phyloP scores from a whole-genome alignment of 2,113 vertebrate genomes.

The Cercopithecus mona region DNA sequence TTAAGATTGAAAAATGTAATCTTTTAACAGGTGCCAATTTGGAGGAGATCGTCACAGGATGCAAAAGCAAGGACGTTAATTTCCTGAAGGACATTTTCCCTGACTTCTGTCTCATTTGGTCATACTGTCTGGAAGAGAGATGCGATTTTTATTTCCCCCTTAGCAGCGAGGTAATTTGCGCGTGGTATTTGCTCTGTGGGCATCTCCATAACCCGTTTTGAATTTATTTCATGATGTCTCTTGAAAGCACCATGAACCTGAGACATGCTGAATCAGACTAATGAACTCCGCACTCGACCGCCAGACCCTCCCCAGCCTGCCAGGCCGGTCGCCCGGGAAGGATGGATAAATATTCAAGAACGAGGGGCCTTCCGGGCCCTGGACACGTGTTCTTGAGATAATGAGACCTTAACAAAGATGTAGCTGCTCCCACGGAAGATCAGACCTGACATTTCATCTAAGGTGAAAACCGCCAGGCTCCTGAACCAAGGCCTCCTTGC shows the following conservation, averaged over 20 bases:
- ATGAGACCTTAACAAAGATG: slow-evolving; percentile 76
- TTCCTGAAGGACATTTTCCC: slow-evolving; percentile 58
- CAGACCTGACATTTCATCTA: slow-evolving; percentile 72
- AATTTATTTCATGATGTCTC: slow-evolving; percentile 82
- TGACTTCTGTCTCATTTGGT: slow-evolving; percentile 67
- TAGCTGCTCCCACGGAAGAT: slow-evolving; percentile 47
- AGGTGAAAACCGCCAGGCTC: slow-evolving; percentile 73
- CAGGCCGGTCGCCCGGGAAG: slow-evolving; percentile 14
- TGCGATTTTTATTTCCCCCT: slow-evolving; percentile 74
- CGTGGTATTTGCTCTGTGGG: slow-evolving; percentile 86
- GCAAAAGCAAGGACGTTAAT: slow-evolving; percentile 46
- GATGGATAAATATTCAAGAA: slow-evolving; percentile 70
- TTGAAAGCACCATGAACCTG: slow-evolving; percentile 79
- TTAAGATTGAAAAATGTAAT: slow-evolving; percentile 21
- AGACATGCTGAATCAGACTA: slow-evolving; percentile 87
- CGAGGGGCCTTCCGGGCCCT: slow-evolving; percentile 65
- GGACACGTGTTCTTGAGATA: slow-evolving; percentile 71
- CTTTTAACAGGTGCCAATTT: slow-evolving; percentile 58
- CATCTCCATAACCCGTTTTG: slow-evolving; percentile 81
- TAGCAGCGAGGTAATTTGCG: slow-evolving; percentile 82
- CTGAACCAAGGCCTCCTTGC: slow-evolving; percentile 61
- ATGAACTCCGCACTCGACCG: slow-evolving; percentile 83
- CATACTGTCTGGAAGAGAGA: slow-evolving; percentile 67
- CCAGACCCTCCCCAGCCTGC: slow-evolving; percentile 75
- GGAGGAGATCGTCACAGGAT: slow-evolving; percentile 16